A percentile compares a stretch with the other conserved stretches of the same genome.
Conservation (phyloP, 2,113 vertebrate genomes). For the Cricetomys ansorgei region DNA sequence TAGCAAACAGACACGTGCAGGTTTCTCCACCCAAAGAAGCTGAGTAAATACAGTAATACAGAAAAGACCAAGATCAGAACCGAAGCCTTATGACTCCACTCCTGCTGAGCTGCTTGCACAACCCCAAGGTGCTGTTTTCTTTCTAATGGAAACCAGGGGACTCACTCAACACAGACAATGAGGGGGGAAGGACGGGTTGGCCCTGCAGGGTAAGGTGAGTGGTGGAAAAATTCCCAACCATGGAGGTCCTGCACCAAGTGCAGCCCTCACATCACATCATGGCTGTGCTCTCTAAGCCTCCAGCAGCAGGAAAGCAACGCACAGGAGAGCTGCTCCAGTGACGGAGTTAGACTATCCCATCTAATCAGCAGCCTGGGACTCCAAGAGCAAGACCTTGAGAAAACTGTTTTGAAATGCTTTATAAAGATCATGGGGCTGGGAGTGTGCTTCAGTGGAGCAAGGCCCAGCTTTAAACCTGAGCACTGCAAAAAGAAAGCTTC, state of each 20-base stretch:
- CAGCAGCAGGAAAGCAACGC: not conserved
- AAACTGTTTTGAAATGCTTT: not conserved
- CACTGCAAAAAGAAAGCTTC: not conserved
- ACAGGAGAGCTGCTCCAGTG: not conserved
- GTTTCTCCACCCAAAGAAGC: not conserved
- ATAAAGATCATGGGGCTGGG: not conserved
- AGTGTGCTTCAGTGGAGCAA: not conserved
- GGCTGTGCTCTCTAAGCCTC: not conserved
- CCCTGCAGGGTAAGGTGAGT: conserved; percentile 1
- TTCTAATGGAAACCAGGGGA: not conserved
- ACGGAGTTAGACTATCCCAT: not conserved
- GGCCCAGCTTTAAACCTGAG: not conserved
- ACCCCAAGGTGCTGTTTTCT: not conserved
- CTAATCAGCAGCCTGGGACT: not conserved
- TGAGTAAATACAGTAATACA: not conserved
- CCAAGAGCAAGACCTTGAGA: not conserved
- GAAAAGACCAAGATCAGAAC: not conserved
- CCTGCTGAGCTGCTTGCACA: not conserved
- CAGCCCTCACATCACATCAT: not conserved
- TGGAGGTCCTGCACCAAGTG: not conserved
- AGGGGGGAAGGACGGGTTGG: not conserved
- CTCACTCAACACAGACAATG: not conserved
- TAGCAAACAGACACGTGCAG: not conserved
- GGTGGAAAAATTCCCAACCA: conserved; percentile 44
- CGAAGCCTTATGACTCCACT: not conserved